Base-by-base conservation (phyloP, 2,797 vertebrate species). In the Ctenopoma multispine region DNA sequence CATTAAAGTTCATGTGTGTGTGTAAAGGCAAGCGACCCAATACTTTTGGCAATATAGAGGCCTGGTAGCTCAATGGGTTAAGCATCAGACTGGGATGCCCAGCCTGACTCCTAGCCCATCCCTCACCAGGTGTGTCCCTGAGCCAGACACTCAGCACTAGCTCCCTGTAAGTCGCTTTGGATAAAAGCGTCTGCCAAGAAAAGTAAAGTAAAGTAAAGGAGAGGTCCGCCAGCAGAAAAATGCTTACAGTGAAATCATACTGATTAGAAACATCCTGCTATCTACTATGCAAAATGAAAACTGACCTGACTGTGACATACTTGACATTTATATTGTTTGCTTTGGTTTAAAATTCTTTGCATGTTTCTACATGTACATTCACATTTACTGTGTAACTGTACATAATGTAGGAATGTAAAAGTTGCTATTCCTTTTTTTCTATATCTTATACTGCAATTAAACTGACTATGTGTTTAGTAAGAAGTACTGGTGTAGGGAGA, bases 271-370 rank as follows among this genome's bases (percentile, higher is more conserved):
- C 3, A 6, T 57, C 15, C 31, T 65, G 55, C 31, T 59, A 51
- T 77, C 27, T 34, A 11, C 83, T 44, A 75, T 69, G 27, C 14
- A 56, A 60, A 65, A 70, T 69, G 14, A 4, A 70, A 80, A 64
- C n/a, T 15, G 48, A 15, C 8, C 13, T 0, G 17, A 49, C 29
- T 43, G 4, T 44, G 56, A 56, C 50, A 9, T 11, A 23, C 5
- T 55, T 71, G 21, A 55, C 54, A 60, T 77, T 68, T 27, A 62
- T 54, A 36, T 51, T 41, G 24, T 82, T 78, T 74, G 29, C 27
- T 69, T 67, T 63, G 63, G 13, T 69, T 73, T 20, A n/a, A 31
- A 67, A 27, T 59, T 53, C 17, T 38, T 62, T 44, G 62, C 64
- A 62, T 17, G 46, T 48, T 68, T 61, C n/a, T 3, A n/a, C 59